Evolutionary conservation across 2,888 invertebrate genomes (phyloP), one percentile per base, ranked within the genome.

Genomic region (Onthophagus sagittarius): DNA sequence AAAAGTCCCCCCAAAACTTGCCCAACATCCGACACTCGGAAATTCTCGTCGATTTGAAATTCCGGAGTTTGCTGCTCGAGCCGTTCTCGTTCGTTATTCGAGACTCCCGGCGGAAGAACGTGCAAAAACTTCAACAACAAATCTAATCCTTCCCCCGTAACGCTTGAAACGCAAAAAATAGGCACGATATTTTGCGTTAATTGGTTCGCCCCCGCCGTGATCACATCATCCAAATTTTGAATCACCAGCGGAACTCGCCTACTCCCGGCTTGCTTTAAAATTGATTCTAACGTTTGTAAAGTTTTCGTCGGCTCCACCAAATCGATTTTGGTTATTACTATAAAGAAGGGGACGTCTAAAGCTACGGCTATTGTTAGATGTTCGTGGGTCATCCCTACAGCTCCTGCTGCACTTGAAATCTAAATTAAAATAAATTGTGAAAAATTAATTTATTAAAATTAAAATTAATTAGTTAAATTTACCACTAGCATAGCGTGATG

Each of bases 31-130:
- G 93, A 93, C 13, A 95, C 94, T 81, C 93, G 91, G 84, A 96
- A 96, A 9, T 94, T 95, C 86, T 98, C 98, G 83, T 99, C 98
- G 64, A 99, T 94, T 88, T 98, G 95, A 84, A 97, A 97, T 82
- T 94, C 93, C 77, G 92, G 90, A 0, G 90, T 87, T 78, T 94
- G 92, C 90, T 93, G 91, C 79, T 92, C 91, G n/a, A 92, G 83
- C 39, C 90, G 87, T 81, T 93, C 92, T 76, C 90, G 88, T 80
- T 93, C 93, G 71, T 89, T 87, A 73, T 87, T 81, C 79, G 88
- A 90, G 39, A 89, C 87, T 3, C 89, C 89, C 0, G 94, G 93
- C 6, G 92, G 90, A 64, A 97, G 88, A 15, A 96, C 93, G 82
- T 96, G 92, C 14, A 99, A 89, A 84, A 97, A 97, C 75, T 92